A percentile compares a stretch with the other conserved stretches of the same genome.
Conservation (phyloP, 2,113 vertebrate genomes). For the Oxyruncus cristatus region DNA sequence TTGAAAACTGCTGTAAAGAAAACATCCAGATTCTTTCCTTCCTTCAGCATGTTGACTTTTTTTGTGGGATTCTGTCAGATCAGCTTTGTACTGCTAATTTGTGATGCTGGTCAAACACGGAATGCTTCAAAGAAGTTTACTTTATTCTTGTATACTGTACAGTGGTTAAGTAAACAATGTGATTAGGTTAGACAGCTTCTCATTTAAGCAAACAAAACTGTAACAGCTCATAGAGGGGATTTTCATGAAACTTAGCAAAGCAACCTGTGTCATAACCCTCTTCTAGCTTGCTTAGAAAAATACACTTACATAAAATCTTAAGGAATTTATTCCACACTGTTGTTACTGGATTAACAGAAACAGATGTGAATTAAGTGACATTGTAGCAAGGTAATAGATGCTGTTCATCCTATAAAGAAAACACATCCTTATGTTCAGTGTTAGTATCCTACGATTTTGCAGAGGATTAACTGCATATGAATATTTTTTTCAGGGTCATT, state of each 20-base stretch:
- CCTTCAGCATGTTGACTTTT: background rate
- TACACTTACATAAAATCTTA: background rate
- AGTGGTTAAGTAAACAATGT: background rate
- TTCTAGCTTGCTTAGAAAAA: background rate
- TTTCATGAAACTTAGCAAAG: background rate
- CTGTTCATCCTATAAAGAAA: background rate
- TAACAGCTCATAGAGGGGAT: background rate
- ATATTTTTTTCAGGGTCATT: background rate
- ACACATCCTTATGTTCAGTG: background rate
- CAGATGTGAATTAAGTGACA: background rate
- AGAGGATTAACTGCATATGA: background rate
- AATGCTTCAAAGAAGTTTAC: background rate
- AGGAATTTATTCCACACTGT: background rate
- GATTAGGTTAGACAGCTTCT: background rate
- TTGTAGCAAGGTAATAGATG: background rate
- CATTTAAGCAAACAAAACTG: background rate
- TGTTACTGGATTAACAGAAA: background rate
- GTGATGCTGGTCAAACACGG: background rate
- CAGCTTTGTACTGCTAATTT: background rate
- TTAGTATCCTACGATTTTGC: background rate
- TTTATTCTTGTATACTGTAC: background rate
- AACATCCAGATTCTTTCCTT: background rate
- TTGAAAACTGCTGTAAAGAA: slow-evolving; percentile 24
- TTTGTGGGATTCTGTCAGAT: slow-evolving; percentile 9
- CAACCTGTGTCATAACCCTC: background rate